Evolutionary conservation across 1,140 invertebrate genomes (phyloP).

Genomic region (Drosophila ogumai): DNA sequence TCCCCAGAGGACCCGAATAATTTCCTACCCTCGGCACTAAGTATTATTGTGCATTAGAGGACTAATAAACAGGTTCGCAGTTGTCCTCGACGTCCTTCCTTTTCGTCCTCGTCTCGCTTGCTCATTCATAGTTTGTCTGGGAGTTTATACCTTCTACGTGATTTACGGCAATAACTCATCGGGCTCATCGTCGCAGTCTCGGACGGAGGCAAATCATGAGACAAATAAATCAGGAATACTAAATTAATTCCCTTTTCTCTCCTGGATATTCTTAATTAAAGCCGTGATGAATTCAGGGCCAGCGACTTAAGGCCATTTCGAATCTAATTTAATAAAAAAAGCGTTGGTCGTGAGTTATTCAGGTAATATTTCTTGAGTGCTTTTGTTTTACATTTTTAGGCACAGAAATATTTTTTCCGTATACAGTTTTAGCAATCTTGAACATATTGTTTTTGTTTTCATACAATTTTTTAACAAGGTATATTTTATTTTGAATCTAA

Average conservation of each 20-base stretch:
- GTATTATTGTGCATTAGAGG: constrained; percentile 83
- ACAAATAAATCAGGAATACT: constrained; percentile 77
- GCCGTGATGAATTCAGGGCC: constrained; percentile 12
- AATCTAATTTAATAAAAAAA: not conserved
- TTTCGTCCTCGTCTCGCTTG: constrained; percentile 17
- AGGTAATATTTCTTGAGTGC: not conserved
- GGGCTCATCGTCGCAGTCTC: constrained; percentile 24
- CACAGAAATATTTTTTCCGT: not conserved
- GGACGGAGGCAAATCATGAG: constrained; percentile 67
- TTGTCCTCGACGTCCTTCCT: constrained; percentile 18
- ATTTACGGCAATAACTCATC: constrained; percentile 82
- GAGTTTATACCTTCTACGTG: constrained; percentile 77
- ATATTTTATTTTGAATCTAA: too few species aligned
- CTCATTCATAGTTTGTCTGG: constrained; percentile 73
- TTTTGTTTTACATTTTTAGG: not conserved
- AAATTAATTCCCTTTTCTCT: constrained; percentile 71
- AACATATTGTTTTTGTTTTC: too few species aligned
- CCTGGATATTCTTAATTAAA: constrained; percentile 69
- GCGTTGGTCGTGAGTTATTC: not conserved
- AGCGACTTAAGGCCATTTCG: not conserved
- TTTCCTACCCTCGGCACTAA: constrained; percentile 82
- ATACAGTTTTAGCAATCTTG: too few species aligned
- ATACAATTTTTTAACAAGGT: too few species aligned
- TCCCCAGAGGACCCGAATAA: constrained; percentile 73
- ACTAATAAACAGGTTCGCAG: constrained; percentile 82